Conservation (phyloP, 1,140 invertebrate species). For the Goniozus legneri region DNA sequence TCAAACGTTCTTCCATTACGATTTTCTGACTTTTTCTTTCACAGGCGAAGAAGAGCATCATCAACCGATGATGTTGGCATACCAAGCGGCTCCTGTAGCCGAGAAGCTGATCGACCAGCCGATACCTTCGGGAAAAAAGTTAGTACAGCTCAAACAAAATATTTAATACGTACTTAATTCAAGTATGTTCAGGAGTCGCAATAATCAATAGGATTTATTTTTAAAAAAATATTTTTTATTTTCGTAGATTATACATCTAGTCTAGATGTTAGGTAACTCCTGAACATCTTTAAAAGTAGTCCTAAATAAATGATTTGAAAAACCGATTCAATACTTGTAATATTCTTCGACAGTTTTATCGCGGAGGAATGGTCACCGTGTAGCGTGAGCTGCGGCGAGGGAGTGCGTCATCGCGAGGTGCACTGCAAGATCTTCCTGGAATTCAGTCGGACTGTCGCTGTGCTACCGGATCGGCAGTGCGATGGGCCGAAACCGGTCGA, state of each 20-base stretch:
- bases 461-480: conserved; percentile 84
- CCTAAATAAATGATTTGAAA: too few species aligned
- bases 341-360: conserved; percentile 65
- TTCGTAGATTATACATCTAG: too few species aligned
- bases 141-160: conserved; percentile 52
- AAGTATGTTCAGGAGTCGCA: too few species aligned
- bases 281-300: too few species aligned
- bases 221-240: too few species aligned
- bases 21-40: too few species aligned
- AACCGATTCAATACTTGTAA: too few species aligned
- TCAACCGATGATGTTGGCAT: conserved; percentile 66
- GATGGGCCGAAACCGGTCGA: conserved; percentile 76
- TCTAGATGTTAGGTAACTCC: too few species aligned
- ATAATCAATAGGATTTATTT: too few species aligned
- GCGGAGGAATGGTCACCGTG: conserved; percentile 83
- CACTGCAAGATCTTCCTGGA: conserved; percentile 92
- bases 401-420: conserved; percentile 73
- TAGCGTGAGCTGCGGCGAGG: conserved; percentile 86
- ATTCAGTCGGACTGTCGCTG: conserved; percentile 81
- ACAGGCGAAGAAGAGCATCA: conserved; percentile 53
- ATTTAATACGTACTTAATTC: too few species aligned
- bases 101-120: conserved; percentile 69
- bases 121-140: conserved; percentile 73
- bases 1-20: too few species aligned
- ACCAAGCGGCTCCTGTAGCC: conserved; percentile 63